Percentiles rank a stretch among this genome's conserved stretches.
Evolutionary conservation across 1,140 invertebrate species (phyloP).

Genomic region (Subanguina moxae): DNA sequence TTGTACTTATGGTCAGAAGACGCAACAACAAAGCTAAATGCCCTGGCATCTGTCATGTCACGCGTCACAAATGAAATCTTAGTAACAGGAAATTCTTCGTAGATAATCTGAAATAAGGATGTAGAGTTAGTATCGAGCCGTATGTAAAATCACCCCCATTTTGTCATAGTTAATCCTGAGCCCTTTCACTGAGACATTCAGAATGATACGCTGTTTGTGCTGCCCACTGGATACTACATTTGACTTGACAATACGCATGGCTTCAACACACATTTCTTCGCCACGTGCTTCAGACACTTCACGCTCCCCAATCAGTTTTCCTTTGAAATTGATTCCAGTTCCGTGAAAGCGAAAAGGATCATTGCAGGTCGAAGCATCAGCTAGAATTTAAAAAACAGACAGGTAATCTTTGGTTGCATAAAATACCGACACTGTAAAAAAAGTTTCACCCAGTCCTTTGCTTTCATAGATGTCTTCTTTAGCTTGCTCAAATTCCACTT

Average conservation of each 20-base stretch:
- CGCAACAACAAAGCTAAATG: conserved; percentile 96
- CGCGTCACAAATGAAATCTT: conserved; percentile 98
- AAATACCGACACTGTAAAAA: too few species aligned
- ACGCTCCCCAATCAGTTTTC: conserved; percentile 88
- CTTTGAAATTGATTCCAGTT: conserved; percentile 86
- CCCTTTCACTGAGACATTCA: conserved; percentile 92
- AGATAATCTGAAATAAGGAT: conserved; percentile 71
- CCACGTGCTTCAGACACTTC: conserved; percentile 87
- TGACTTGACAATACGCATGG: conserved; percentile 76
- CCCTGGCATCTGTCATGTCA: conserved; percentile 88
- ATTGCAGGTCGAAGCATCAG: conserved; percentile 58
- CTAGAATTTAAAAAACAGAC: background rate
- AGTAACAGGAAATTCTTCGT: conserved; percentile 93
- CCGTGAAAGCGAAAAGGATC: conserved; percentile 85
- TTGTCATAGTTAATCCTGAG: conserved; percentile 87
- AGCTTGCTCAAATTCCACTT: too few species aligned
- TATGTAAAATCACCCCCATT: conserved; percentile 71
- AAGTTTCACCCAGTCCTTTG: too few species aligned
- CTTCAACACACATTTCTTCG: conserved; percentile 91
- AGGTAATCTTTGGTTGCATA: too few species aligned
- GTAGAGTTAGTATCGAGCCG: conserved; percentile 21
- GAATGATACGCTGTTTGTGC: conserved; percentile 89
- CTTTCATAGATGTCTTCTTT: too few species aligned
- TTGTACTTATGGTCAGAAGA: conserved; percentile 88
- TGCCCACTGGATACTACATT: conserved; percentile 77